Base-by-base conservation (phyloP, 92 coral and sea anemone genomes). In the Epizoanthus ramosus region DNA sequence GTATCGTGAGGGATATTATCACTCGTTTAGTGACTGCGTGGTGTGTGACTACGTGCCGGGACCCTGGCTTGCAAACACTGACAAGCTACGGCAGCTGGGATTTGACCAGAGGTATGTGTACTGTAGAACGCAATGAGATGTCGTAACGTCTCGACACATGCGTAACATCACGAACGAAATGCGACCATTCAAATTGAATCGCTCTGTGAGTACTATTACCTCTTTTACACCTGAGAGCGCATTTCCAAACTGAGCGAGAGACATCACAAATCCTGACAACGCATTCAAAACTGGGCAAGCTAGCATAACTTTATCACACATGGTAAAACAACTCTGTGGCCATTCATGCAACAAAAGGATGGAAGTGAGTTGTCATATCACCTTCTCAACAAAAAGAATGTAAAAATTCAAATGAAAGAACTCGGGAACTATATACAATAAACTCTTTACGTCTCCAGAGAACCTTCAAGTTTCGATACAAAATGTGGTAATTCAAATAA, bases 31-130 rank as follows among this genome's bases (percentile, higher is more conserved):
- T 15, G 99, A 97, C 63, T 97, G 99, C 33, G 81, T 90, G 16
- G 95, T 90, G 21, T 97, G 99, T 79, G 99, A 97, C 57, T 88
- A 80, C 23, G 63, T 87, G 9, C 89, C 92, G n/a, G 99, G 99
- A 13, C 98, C 99, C 13, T 97, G 97, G 92, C 57, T 92, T 43
- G 99, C 95, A 0, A 90, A 90, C 59, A 97, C 99, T 8, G 79
- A 92, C 47, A 89, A 69, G 47, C 82, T 97, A 43, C 81, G 87
- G 85, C 50, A 75, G 56, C 22, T 92, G 15, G 82, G 87, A 37
- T 76, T 97, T 14, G 99, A 97, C 64, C 72, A 90, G 81, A 89
- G 88, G 99, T 97, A 71, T 71, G 92, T 93, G 4, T 41, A 10
- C 6, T 12, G 64, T 18, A 21, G 53, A 18, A 58, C 35, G 10